These are phyloP conservation scores for Lepidochitona cinerea DNA, from an alignment of 2,888 invertebrate species.

Conservation along the genomic window DNA sequence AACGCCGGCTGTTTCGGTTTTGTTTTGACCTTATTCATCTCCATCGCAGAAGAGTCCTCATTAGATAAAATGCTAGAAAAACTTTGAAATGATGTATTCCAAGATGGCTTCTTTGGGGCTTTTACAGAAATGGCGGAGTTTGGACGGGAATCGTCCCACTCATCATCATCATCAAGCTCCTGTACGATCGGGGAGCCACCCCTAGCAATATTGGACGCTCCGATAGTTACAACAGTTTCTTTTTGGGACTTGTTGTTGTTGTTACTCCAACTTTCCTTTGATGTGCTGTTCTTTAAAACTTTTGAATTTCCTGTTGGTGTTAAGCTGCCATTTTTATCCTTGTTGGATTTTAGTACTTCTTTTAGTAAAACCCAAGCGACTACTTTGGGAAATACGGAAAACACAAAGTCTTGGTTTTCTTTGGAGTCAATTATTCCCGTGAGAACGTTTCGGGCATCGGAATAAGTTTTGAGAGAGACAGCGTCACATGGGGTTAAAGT, in stretches of 20 bases:
- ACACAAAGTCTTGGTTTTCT: slow-evolving; percentile 61
- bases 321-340: slow-evolving; percentile 21
- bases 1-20: slow-evolving; percentile 13
- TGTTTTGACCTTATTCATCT: slow-evolving; percentile 28
- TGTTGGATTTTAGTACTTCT: slow-evolving; percentile 54
- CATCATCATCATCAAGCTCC: not conserved
- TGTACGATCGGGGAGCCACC: not conserved
- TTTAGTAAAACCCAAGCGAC: slow-evolving; percentile 69
- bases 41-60: slow-evolving; percentile 44
- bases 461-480: slow-evolving; percentile 62
- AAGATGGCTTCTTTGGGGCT: slow-evolving; percentile 29
- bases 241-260: slow-evolving; percentile 2
- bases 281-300: not conserved
- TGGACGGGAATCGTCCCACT: slow-evolving; percentile 15
- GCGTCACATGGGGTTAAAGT: slow-evolving; percentile 62
- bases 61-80: slow-evolving; percentile 64
- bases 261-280: not conserved
- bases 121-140: slow-evolving; percentile 20
- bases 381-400: slow-evolving; percentile 65
- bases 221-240: not conserved
- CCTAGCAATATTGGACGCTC: not conserved
- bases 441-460: slow-evolving; percentile 71
- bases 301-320: not conserved
- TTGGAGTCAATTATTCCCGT: slow-evolving; percentile 71
- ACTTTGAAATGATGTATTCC: slow-evolving; percentile 51